Conservation (phyloP, 2,797 vertebrate species). For the Decapterus maruadsi region DNA sequence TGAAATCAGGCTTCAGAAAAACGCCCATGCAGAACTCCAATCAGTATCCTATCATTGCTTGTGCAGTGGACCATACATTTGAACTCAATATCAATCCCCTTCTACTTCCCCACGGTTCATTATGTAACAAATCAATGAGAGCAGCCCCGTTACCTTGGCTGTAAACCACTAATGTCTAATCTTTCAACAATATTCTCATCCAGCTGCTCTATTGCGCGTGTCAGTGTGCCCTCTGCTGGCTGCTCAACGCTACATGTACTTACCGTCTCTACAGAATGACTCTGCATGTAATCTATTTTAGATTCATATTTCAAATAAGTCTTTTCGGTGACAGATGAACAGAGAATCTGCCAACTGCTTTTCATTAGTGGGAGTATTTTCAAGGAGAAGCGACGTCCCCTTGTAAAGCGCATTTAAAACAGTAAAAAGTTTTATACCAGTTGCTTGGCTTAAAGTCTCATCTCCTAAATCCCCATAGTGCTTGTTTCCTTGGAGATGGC, state of each 20-base stretch:
- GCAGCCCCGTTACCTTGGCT: slow-evolving; percentile 8
- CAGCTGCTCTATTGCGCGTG: slow-evolving; percentile 21
- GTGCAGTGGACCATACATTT: slow-evolving; percentile 29
- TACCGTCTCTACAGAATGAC: not conserved
- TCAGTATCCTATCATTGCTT: slow-evolving; percentile 40
- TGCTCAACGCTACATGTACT: not conserved
- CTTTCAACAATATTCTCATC: slow-evolving; percentile 25
- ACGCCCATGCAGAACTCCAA: slow-evolving; percentile 18
- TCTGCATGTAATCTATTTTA: not conserved
- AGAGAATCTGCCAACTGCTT: slow-evolving; percentile 61
- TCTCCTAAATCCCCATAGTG: slow-evolving; percentile 25
- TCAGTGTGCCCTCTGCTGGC: slow-evolving; percentile 78
- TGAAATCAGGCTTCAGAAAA: slow-evolving; percentile 31
- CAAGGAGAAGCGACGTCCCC: slow-evolving; percentile 33
- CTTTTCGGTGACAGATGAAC: slow-evolving; percentile 50
- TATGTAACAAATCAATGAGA: slow-evolving; percentile 44
- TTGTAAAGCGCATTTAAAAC: slow-evolving; percentile 11
- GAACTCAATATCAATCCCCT: slow-evolving; percentile 30
- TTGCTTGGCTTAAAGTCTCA: slow-evolving; percentile 17
- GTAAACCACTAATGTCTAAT: slow-evolving; percentile 29
- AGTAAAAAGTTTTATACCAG: not conserved
- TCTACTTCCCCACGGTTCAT: slow-evolving; percentile 37
- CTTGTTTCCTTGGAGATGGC: slow-evolving; percentile 21
- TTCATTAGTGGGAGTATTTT: slow-evolving; percentile 52
- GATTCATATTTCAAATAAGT: slow-evolving; percentile 41